Percentiles rank a stretch among this genome's conserved stretches.
phyloP scores from a whole-genome alignment of 2,113 vertebrate species.

The Gymnogyps californianus region DNA sequence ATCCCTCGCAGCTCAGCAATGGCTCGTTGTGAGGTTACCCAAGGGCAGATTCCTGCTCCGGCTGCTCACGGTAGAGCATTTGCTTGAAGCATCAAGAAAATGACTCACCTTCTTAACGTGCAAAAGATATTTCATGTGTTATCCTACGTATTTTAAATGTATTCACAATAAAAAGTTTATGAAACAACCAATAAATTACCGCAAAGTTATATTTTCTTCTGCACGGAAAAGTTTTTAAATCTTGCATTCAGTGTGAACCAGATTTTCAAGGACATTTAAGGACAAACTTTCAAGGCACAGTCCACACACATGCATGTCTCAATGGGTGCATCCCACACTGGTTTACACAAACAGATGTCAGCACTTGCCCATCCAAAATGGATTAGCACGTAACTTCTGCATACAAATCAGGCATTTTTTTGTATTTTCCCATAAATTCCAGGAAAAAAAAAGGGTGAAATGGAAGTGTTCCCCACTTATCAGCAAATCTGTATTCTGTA shows the following conservation, averaged over 20 bases:
- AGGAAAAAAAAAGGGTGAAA: neutral
- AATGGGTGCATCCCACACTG: no score
- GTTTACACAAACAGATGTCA: neutral
- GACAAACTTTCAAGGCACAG: neutral
- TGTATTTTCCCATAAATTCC: neutral
- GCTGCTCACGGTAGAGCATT: neutral
- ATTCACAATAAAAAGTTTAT: neutral
- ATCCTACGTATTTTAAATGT: neutral
- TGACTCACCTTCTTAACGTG: neutral
- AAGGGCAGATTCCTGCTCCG: neutral
- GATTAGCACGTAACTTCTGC: neutral
- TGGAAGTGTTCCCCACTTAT: neutral
- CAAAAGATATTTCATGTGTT: neutral
- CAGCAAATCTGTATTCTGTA: neutral
- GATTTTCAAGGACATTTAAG: neutral
- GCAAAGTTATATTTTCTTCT: neutral
- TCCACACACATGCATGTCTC: neutral
- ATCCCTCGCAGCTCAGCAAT: neutral
- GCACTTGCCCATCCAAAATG: neutral
- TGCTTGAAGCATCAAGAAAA: neutral
- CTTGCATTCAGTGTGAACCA: neutral
- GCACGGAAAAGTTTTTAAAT: no score
- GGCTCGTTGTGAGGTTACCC: neutral
- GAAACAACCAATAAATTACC: neutral
- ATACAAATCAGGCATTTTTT: neutral